Conservation (phyloP, 2,797 vertebrate genomes). For the Capromys pilorides region DNA sequence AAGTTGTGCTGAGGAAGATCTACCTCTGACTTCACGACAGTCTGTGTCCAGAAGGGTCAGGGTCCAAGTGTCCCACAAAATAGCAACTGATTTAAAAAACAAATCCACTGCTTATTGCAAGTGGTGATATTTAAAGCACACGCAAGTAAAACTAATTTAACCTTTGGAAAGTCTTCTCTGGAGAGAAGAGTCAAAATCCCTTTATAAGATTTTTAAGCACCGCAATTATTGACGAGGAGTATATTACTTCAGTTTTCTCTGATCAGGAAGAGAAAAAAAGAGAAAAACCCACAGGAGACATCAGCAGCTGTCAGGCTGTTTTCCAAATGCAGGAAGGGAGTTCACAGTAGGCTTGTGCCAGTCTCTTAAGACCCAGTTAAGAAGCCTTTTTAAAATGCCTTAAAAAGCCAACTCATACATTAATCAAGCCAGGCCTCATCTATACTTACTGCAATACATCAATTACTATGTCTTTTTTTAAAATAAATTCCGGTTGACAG, state of each 20-base stretch:
- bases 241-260: slow-evolving; percentile 89
- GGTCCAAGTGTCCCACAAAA: slow-evolving; percentile 83
- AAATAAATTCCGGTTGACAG: slow-evolving; percentile 91
- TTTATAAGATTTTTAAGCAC: slow-evolving; percentile 90
- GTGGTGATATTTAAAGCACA: slow-evolving; percentile 84
- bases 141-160: slow-evolving; percentile 90
- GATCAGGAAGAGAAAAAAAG: slow-evolving; percentile 85
- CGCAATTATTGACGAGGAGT: slow-evolving; percentile 90
- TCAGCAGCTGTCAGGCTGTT: slow-evolving; percentile 90
- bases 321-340: slow-evolving; percentile 88
- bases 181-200: slow-evolving; percentile 87
- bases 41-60: slow-evolving; percentile 69
- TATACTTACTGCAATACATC: slow-evolving; percentile 91
- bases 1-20: slow-evolving; percentile 26
- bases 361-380: slow-evolving; percentile 91
- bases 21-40: slow-evolving; percentile 60
- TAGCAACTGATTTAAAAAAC: slow-evolving; percentile 86
- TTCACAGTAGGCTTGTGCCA: slow-evolving; percentile 87
- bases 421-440: slow-evolving; percentile 91
- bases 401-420: slow-evolving; percentile 91
- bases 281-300: slow-evolving; percentile 85
- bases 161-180: slow-evolving; percentile 88
- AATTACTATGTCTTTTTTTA: slow-evolving; percentile 90
- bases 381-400: slow-evolving; percentile 91
- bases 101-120: slow-evolving; percentile 84